A percentile compares a stretch with the other conserved stretches of the same genome.
These are phyloP conservation scores for Trichogramma evanescens DNA, from an alignment of 2,888 invertebrate species.

Conservation along the genomic window DNA sequence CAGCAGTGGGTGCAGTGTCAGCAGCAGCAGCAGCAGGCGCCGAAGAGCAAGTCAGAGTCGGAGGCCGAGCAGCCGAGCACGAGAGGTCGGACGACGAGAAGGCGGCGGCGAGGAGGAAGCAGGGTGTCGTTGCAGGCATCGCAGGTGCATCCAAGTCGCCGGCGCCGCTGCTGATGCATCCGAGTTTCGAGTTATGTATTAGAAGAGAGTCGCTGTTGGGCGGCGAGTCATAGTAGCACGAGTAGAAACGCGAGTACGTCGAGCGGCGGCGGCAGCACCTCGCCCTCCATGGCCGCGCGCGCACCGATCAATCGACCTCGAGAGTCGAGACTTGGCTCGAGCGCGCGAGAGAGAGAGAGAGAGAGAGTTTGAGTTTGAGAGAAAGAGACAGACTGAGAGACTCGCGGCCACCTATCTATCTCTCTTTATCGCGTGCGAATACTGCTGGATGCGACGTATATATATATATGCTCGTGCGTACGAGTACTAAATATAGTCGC, in stretches of 20 bases:
- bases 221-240: too few species aligned
- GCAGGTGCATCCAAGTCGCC: too few species aligned
- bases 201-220: too few species aligned
- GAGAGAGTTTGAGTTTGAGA: too few species aligned
- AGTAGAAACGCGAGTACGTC: too few species aligned
- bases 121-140: too few species aligned
- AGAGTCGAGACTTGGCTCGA: neutral
- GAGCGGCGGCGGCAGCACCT: slow-evolving; percentile 5
- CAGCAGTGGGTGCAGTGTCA: neutral
- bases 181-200: too few species aligned
- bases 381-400: too few species aligned
- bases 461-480: neutral
- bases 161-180: too few species aligned
- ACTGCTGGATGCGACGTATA: neutral
- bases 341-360: too few species aligned
- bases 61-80: neutral
- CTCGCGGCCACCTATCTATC: neutral
- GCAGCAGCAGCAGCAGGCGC: neutral
- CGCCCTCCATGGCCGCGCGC: slow-evolving; percentile 12
- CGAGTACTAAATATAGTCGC: neutral
- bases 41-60: neutral
- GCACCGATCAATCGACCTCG: slow-evolving; percentile 13
- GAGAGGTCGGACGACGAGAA: too few species aligned
- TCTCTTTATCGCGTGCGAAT: neutral
- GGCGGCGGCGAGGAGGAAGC: too few species aligned